phyloP scores from a whole-genome alignment of 2,113 vertebrate genomes.

The Spheniscus mendiculus region DNA sequence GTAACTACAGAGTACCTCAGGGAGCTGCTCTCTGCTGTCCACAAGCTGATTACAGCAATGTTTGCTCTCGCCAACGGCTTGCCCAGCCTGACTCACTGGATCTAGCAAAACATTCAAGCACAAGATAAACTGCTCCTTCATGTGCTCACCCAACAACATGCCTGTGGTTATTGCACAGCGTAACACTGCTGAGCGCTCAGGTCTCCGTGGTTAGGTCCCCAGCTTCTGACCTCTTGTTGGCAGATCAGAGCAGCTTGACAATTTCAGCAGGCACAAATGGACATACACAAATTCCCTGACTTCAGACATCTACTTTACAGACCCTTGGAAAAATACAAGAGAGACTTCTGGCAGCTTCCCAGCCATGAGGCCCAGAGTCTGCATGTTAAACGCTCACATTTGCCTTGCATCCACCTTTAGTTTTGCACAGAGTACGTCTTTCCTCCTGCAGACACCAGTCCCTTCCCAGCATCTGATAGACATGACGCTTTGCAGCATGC shows the following conservation, averaged over 20 bases:
- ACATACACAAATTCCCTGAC: neutral
- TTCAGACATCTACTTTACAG: neutral
- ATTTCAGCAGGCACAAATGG: neutral
- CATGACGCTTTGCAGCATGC: neutral
- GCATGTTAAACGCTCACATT: neutral
- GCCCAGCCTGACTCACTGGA: too few relatives aligned
- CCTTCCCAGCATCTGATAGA: neutral
- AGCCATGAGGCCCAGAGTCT: neutral
- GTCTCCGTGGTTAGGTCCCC: neutral
- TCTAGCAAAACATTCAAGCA: neutral
- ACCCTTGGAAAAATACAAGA: neutral
- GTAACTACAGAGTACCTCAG: too few relatives aligned
- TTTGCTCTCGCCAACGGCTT: neutral
- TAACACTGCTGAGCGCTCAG: too few relatives aligned
- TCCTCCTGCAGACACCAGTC: neutral
- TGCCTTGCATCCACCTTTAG: neutral
- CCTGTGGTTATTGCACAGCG: neutral
- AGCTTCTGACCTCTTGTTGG: neutral
- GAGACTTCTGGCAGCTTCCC: neutral
- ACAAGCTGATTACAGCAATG: neutral
- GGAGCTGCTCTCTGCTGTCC: neutral
- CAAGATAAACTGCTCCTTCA: fast-evolving
- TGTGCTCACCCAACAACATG: fast-evolving
- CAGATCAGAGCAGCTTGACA: neutral
- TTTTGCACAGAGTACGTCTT: fast-evolving